A percentile compares a stretch with the other conserved stretches of the same genome.
Conservation (phyloP, 1,140 invertebrate genomes). For the Dendrolimus punctatus region DNA sequence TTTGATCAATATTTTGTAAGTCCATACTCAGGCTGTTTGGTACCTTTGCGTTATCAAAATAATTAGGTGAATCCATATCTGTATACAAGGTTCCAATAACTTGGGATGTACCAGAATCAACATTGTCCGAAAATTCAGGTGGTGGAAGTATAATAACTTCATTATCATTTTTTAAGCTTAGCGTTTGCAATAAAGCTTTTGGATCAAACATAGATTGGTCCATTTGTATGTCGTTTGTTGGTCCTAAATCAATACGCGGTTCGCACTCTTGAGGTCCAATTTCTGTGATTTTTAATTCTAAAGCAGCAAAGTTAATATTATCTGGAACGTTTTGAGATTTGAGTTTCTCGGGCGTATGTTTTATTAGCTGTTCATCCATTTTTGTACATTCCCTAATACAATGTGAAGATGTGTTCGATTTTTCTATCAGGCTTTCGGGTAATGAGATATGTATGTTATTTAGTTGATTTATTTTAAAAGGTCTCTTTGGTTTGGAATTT, state of each 20-base stretch:
- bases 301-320: neutral
- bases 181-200: conserved; percentile 36
- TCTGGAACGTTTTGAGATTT: conserved; percentile 5
- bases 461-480: conserved; percentile 44
- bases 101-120: neutral
- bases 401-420: neutral
- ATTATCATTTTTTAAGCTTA: conserved; percentile 14
- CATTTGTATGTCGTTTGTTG: conserved; percentile 17
- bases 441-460: conserved; percentile 26
- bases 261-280: neutral
- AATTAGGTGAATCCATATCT: too few species aligned
- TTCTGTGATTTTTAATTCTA: too few species aligned
- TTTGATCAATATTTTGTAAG: conserved; percentile 3
- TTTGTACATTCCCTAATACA: conserved; percentile 1
- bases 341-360: neutral
- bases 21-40: too few species aligned
- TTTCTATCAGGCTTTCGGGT: conserved; percentile 16
- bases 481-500: conserved; percentile 16
- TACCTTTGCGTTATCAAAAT: too few species aligned
- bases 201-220: conserved; percentile 49
- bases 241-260: conserved; percentile 9
- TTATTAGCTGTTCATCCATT: conserved; percentile 1
- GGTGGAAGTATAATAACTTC: conserved; percentile 40
- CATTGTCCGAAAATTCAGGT: conserved; percentile 35
- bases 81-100: too few species aligned